Percentiles rank a stretch among this genome's conserved stretches.
These are phyloP conservation scores for Autographa pulchrina DNA, from an alignment of 2,888 invertebrate species.

Conservation along the genomic window DNA sequence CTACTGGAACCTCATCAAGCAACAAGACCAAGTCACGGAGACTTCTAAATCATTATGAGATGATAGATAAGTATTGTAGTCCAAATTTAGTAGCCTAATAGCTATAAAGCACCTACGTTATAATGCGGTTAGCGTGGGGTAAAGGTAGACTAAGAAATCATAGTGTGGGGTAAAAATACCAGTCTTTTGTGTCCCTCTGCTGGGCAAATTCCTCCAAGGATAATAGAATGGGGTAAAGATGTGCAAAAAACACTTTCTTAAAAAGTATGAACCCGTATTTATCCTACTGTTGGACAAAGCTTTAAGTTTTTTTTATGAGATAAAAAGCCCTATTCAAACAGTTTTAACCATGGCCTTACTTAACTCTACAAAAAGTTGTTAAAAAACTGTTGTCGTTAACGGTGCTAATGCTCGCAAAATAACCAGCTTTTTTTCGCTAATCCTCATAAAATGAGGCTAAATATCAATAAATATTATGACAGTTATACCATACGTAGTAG, in stretches of 20 bases:
- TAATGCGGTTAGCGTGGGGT: neutral
- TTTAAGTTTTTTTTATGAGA: neutral
- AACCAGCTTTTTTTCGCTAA: neutral
- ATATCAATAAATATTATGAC: neutral
- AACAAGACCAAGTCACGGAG: conserved; percentile 90
- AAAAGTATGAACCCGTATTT: neutral
- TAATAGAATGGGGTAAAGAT: neutral
- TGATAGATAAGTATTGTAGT: conserved; percentile 17
- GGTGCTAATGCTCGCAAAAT: neutral
- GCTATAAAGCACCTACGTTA: neutral
- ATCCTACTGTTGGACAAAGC: neutral
- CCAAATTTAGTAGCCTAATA: conserved; percentile 8
- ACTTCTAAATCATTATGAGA: conserved; percentile 67
- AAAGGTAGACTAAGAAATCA: neutral
- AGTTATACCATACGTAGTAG: neutral
- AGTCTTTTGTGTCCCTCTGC: too few species aligned
- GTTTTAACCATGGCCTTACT: too few species aligned
- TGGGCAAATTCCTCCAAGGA: too few species aligned
- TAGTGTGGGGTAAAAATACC: too few species aligned
- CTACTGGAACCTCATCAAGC: conserved; percentile 95
- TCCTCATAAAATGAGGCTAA: neutral
- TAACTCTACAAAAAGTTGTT: too few species aligned
- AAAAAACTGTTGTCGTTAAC: too few species aligned
- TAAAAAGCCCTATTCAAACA: neutral
- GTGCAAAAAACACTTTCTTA: neutral